Percentiles rank a stretch among this genome's conserved stretches.
Evolutionary conservation across 2,113 vertebrate genomes (phyloP).

Genomic region (Melanostigma gelatinosum): DNA sequence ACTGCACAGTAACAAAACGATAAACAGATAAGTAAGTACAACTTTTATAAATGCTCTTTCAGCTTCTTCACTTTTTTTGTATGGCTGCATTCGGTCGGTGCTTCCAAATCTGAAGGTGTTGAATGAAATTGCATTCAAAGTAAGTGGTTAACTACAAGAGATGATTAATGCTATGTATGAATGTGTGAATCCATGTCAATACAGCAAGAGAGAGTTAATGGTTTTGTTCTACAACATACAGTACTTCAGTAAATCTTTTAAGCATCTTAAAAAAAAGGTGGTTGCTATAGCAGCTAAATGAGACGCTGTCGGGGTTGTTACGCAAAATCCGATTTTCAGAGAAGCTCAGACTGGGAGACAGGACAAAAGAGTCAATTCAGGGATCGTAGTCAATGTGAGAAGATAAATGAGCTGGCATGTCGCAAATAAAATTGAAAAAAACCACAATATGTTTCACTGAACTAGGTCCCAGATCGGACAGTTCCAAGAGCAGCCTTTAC

Average conservation of each 20-base stretch:
- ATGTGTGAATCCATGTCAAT: too few species aligned
- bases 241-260: too few species aligned
- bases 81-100: background rate
- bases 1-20: background rate
- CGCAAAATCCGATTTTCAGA: background rate
- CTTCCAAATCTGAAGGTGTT: background rate
- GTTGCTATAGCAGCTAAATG: too few species aligned
- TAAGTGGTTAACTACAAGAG: background rate
- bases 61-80: constrained; percentile 1
- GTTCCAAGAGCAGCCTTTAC: constrained; percentile 46
- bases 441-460: background rate
- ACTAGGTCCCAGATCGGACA: constrained; percentile 31
- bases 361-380: constrained; percentile 62
- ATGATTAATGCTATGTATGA: constrained; percentile 14
- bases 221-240: too few species aligned
- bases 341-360: constrained; percentile 35
- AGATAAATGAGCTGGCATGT: constrained; percentile 35
- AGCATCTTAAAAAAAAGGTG: too few species aligned
- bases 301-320: too few species aligned
- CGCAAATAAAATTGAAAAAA: constrained; percentile 6
- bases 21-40: background rate
- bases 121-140: background rate
- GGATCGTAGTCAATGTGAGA: constrained; percentile 24
- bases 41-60: constrained; percentile 8
- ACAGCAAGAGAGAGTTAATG: too few species aligned